Conservation (phyloP, 2,797 vertebrate genomes). For the Sebastes matsubarae region DNA sequence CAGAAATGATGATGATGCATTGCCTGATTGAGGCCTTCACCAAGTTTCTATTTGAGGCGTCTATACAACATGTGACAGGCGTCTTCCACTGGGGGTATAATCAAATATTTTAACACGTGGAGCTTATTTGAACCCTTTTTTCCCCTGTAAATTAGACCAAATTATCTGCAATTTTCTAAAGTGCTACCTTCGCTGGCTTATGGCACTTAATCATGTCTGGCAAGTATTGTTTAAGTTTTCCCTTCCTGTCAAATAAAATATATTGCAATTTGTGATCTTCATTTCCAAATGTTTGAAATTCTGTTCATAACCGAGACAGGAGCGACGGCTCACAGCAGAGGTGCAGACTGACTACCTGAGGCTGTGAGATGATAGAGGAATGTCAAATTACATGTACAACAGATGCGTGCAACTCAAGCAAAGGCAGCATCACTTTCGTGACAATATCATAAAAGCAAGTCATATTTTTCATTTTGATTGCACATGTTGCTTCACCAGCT, state of each 20-base stretch:
- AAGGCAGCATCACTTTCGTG: neutral
- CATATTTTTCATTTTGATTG: constrained; percentile 19
- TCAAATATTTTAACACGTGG: constrained; percentile 75
- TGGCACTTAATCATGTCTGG: constrained; percentile 73
- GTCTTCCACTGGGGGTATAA: constrained; percentile 71
- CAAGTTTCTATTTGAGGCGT: constrained; percentile 49
- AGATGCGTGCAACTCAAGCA: neutral
- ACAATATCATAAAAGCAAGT: neutral
- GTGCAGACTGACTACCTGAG: constrained; percentile 23
- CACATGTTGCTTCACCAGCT: constrained; percentile 30
- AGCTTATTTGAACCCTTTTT: constrained; percentile 66
- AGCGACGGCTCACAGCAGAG: neutral
- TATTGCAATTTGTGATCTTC: constrained; percentile 56
- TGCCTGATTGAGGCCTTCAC: constrained; percentile 33
- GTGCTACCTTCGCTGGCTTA: constrained; percentile 68
- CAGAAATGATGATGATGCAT: constrained; percentile 33
- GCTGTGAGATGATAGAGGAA: neutral
- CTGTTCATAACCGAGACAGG: neutral
- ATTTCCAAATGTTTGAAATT: constrained; percentile 53
- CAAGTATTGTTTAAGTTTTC: constrained; percentile 73
- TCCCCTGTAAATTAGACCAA: constrained; percentile 77
- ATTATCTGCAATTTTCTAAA: constrained; percentile 86
- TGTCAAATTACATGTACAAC: neutral
- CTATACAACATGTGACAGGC: constrained; percentile 61
- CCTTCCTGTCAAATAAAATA: constrained; percentile 62